A percentile compares a stretch with the other conserved stretches of the same genome.
Conservation (phyloP, 2,888 invertebrate species). For the Anodontia alba region DNA sequence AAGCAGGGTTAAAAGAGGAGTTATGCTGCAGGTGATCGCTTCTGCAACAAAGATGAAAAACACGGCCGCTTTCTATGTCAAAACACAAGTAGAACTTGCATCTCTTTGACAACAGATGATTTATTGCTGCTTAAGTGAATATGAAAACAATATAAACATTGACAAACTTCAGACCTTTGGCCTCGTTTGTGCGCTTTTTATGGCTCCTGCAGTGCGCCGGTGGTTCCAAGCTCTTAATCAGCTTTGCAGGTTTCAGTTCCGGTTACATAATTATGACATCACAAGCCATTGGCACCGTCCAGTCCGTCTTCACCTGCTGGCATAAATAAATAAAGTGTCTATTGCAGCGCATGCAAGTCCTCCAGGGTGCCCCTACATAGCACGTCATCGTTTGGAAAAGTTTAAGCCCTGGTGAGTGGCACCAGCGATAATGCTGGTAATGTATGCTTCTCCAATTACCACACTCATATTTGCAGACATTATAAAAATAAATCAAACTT, state of each 20-base stretch:
- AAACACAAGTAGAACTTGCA: slow-evolving; percentile 74
- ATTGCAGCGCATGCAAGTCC: not conserved
- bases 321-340: slow-evolving; percentile 12
- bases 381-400: not conserved
- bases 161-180: slow-evolving; percentile 60
- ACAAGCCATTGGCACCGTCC: slow-evolving; percentile 3
- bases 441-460: slow-evolving; percentile 3
- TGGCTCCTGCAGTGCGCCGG: slow-evolving; percentile 4
- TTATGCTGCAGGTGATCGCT: slow-evolving; percentile 77
- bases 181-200: slow-evolving; percentile 18
- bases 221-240: slow-evolving; percentile 14
- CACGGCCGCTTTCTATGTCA: slow-evolving; percentile 50
- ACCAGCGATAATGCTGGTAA: slow-evolving; percentile 7
- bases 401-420: not conserved
- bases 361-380: slow-evolving; percentile 5
- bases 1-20: slow-evolving; percentile 68
- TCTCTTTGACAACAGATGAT: slow-evolving; percentile 72
- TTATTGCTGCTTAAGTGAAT: slow-evolving; percentile 81
- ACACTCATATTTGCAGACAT: slow-evolving; percentile 8
- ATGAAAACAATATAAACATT: slow-evolving; percentile 74
- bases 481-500: slow-evolving; percentile 14
- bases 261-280: slow-evolving; percentile 18
- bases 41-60: slow-evolving; percentile 72
- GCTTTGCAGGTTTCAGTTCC: slow-evolving; percentile 7
- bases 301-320: slow-evolving; percentile 1